phyloP scores from a whole-genome alignment of 2,113 vertebrate genomes.

The Pycnonotus jocosus region DNA sequence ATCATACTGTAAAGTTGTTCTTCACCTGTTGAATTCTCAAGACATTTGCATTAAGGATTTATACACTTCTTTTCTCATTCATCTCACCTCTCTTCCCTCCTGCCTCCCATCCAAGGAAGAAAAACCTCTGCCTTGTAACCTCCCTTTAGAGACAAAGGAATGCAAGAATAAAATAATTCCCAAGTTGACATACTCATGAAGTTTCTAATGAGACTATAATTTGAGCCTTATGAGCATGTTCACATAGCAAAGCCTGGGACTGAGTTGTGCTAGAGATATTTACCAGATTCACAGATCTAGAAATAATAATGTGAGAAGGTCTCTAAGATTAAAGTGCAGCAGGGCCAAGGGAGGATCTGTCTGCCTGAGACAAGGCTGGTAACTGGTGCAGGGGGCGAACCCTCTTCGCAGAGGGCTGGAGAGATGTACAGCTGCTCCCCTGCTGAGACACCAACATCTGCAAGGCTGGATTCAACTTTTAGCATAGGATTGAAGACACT shows the following conservation, averaged over 20 bases:
- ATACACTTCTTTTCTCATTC: background rate
- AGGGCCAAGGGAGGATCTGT: background rate
- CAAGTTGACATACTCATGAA: background rate
- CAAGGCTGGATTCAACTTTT: background rate
- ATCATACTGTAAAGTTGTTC: background rate
- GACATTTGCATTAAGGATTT: background rate
- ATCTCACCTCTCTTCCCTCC: background rate
- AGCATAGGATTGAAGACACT: background rate
- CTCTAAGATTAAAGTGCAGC: background rate
- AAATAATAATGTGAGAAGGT: background rate
- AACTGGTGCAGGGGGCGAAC: background rate
- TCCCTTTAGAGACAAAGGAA: background rate
- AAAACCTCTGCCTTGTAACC: background rate
- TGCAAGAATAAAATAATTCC: background rate
- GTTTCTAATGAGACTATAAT: background rate
- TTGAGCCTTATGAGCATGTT: background rate
- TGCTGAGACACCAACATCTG: background rate
- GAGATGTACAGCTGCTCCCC: background rate
- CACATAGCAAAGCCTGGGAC: background rate
- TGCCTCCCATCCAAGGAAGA: background rate
- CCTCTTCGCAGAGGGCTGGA: background rate
- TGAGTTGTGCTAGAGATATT: background rate
- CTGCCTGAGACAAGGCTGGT: background rate
- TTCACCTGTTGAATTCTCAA: background rate
- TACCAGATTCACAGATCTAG: background rate